Base-by-base conservation (phyloP, 2,113 vertebrate species). In the Ellobius talpinus region DNA sequence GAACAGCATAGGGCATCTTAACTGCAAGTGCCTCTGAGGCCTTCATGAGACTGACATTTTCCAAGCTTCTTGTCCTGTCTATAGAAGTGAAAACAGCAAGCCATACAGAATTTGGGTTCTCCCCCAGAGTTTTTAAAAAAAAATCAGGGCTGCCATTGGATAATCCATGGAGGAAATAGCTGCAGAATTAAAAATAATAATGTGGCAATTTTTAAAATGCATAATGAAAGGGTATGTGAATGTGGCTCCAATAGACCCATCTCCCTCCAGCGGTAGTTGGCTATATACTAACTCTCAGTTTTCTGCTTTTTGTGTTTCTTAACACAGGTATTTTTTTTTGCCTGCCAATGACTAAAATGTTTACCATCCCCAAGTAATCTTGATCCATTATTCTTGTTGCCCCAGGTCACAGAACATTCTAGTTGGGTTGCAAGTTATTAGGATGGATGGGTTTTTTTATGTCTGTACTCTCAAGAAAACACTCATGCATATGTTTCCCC, bases 231-330 rank as follows among this genome's bases (percentile, higher is more conserved):
- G 42, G 47, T 14, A 3, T 19, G 36, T 58, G 47, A 72, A 58
- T 33, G 5, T 26, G 39, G 79, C 39, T 86, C 78, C 87, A 16
- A 76, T 10, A 88, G 5, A 61, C 39, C 10, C 1, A 5, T 78
- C 85, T 95, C 50, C 61, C 95, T 95, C 81, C 88, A 70, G n/a
- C 17, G 86, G 52, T 33, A 74, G 14, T 1, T 66, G 45, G 50
- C 76, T 33, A 14, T 63, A 94, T n/a, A 74, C 81, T 66, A 70
- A 45, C 31, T 39, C 77, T 95, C 90, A 58, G 68, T 91, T 86
- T 97, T 63, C 93, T 90, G 72, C 81, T 78, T 50, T 8, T 14
- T 74, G 31, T 89, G 4, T 63, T 95, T 78, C 61, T 47, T 50
- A 84, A 70, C 70, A 72, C 36, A 92, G 66, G 8, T 82, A 45